Percentiles rank a stretch among this genome's conserved stretches.
phyloP scores from a whole-genome alignment of 2,797 vertebrate species.

The Scyliorhinus canicula region DNA sequence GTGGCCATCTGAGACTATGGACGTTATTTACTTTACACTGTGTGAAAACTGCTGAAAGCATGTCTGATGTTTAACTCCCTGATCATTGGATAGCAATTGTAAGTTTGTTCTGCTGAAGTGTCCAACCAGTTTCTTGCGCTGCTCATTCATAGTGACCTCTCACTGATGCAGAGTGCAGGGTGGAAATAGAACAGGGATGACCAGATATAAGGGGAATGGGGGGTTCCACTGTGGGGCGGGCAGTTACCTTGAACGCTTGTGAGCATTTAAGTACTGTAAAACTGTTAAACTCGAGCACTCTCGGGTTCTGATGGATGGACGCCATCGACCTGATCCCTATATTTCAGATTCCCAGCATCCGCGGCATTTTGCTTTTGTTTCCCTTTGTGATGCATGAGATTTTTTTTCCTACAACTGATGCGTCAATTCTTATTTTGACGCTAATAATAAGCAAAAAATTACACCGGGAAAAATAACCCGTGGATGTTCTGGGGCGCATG shows the following conservation, averaged over 20 bases:
- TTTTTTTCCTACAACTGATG: background rate
- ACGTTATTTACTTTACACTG: too few species aligned
- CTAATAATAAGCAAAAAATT: background rate
- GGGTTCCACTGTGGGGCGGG: background rate
- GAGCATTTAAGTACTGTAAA: background rate
- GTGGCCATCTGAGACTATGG: too few species aligned
- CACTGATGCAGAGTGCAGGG: background rate
- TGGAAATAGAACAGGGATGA: background rate
- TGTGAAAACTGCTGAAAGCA: background rate
- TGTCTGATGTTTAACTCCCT: background rate
- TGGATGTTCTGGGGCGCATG: too few species aligned
- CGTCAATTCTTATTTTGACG: background rate
- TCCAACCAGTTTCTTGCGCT: background rate
- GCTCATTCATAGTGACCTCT: background rate
- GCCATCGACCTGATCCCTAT: background rate
- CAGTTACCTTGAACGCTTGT: too few species aligned
- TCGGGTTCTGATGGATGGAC: background rate
- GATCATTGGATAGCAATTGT: background rate
- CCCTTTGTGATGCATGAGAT: too few species aligned
- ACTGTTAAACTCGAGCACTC: background rate
- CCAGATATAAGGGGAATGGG: background rate
- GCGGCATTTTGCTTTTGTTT: background rate
- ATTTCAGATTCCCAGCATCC: background rate
- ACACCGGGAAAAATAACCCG: background rate
- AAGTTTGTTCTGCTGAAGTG: background rate